phyloP scores from a whole-genome alignment of 1,140 invertebrate species.

The Brachionus calyciflorus region DNA sequence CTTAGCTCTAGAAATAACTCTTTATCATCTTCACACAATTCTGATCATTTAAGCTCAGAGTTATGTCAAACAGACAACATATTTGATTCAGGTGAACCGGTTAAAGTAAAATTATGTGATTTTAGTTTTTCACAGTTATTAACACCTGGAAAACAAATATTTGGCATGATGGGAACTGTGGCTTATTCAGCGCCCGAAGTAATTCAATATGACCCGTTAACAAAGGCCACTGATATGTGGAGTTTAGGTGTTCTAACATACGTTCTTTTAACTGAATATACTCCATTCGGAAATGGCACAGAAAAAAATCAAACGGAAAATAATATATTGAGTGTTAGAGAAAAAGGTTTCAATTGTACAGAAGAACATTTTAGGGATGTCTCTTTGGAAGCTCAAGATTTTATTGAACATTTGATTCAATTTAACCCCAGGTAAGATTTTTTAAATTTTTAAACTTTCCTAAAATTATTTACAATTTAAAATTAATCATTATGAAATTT shows the following conservation, averaged over 20 bases:
- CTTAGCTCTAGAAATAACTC: constrained; percentile 90
- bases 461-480: too few species aligned
- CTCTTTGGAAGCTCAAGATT: constrained; percentile 80
- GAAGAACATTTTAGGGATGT: constrained; percentile 83
- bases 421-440: constrained; percentile 75
- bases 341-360: constrained; percentile 81
- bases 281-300: constrained; percentile 41
- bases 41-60: background rate
- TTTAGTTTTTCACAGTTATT: constrained; percentile 43
- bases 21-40: background rate
- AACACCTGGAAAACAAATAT: constrained; percentile 48
- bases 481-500: too few species aligned
- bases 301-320: constrained; percentile 35
- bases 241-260: constrained; percentile 81
- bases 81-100: background rate
- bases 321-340: constrained; percentile 60
- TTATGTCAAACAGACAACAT: background rate
- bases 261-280: constrained; percentile 65
- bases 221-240: constrained; percentile 79
- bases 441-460: too few species aligned
- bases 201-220: constrained; percentile 82
- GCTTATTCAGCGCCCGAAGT: constrained; percentile 85
- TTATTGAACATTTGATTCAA: constrained; percentile 76
- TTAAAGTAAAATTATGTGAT: constrained; percentile 47
- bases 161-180: constrained; percentile 66